Evolutionary conservation across 2,797 vertebrate genomes (phyloP), one percentile per base, ranked within the genome.

Genomic region (Todus mexicanus): DNA sequence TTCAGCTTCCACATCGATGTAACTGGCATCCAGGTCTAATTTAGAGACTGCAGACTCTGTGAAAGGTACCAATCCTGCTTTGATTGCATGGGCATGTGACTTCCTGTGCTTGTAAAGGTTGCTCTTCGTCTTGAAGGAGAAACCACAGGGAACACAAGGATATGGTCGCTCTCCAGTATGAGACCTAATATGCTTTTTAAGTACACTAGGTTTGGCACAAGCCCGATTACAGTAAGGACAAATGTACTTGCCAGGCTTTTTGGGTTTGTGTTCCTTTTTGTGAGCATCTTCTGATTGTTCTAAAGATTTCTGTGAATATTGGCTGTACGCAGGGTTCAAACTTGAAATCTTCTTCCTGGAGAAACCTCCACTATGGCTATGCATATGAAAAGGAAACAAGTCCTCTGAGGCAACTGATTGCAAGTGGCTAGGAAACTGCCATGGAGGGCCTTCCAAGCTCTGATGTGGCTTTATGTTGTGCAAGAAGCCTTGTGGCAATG

Each of bases 81-180:
- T 99, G 97, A 99, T 99, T 92, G 99, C 99, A 77, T 99, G 99
- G 89, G 99, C 99, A 65, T 99, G 99, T 48, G 99, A 99, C 95
- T 99, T 99, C 94, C 99, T 98, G 97, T 99, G 99, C 97, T 99
- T 99, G 97, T 99, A 99, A 94, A 99, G 98, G 98, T 99, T 99
- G 97, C 99, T 99, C 97, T 99, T 99, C 4, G 99, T 99, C 98
- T 99, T 99, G 96, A 99, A 99, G 64, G 99, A 99, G 96, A 99
- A 99, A 89, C 99, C 99, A 91, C 99, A 99, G 40, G 99, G 99
- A 89, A 98, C 98, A 92, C 99, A 99, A 27, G 99, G 99, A 76
- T 99, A 99, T 0, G 99, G 99, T 89, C 99, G 98, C 92, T 99
- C 99, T 43, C 99, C 99, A 4, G 99, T 99, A 72, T 99, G 99